Base-by-base conservation (phyloP, 2,888 invertebrate genomes). In the Labia minor region DNA sequence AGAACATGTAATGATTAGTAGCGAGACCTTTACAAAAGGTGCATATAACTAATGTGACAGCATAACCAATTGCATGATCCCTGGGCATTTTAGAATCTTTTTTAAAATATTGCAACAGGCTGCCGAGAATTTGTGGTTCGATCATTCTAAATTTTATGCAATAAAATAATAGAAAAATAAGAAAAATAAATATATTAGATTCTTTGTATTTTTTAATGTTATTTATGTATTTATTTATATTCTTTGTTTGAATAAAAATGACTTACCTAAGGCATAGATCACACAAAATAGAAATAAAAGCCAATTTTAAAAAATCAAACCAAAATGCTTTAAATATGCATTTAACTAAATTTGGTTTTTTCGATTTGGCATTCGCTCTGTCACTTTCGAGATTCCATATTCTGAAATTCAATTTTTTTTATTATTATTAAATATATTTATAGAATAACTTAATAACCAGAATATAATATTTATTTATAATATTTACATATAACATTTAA, bases 1-100 rank as follows among this genome's bases (percentile, higher is more conserved):
- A 82, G 75, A 85, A 85, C 37, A 86, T 80, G 64, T 84, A 82
- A 49, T 82, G 81, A 71, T 81, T 81, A 37, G 75, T 70, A 0
- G 80, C 49, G 37, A 78, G 76, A 21, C 78, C 75, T 1, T 74
- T 69, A 0, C 75, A 26, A 0, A 78, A 63, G 1, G 77, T 77
- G 1, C 76, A 69, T 71, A 82, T 71, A 0, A 80, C 72, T 19
- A 81, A 68, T 18, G 75, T 73, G 1, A 72, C 68, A 0, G 78
- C 77, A 19, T 80, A 72, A 66, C 76, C 74, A 62, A 76, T 73
- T 0, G 75, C 72, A 72, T 79, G 77, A 19, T 74, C 73, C 77
- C 78, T 4, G 16, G 49, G 14, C 62, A 37, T 61, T 33, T 18
- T 37, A 33, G 20, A 65, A 11, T 67, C 62, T 0, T 65, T 20